Conservation (phyloP, 2,888 invertebrate genomes). For the Euspilapteryx auroguttella region DNA sequence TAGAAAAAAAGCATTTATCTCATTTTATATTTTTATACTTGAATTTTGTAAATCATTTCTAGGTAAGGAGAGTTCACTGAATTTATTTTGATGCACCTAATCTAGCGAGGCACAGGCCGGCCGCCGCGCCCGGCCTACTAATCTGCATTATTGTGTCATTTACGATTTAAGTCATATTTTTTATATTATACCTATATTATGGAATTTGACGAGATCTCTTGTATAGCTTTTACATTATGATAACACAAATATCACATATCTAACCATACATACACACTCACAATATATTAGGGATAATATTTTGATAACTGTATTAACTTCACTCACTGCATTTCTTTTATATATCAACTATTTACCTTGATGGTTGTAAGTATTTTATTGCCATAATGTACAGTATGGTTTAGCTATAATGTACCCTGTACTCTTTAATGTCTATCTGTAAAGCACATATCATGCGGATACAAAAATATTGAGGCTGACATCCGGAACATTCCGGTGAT, state of each 20-base stretch:
- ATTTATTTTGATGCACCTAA: slow-evolving; percentile 25
- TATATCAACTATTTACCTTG: slow-evolving; percentile 35
- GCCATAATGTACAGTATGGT: slow-evolving; percentile 49
- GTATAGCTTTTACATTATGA: slow-evolving; percentile 36
- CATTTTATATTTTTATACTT: slow-evolving; percentile 52
- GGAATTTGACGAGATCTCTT: slow-evolving; percentile 25
- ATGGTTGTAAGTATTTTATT: slow-evolving; percentile 39
- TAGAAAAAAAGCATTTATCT: slow-evolving; percentile 24
- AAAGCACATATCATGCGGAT: slow-evolving; percentile 54
- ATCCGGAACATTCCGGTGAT: slow-evolving; percentile 25
- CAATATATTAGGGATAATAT: slow-evolving; percentile 46
- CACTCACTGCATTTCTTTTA: slow-evolving; percentile 51
- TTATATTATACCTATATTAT: slow-evolving; percentile 44
- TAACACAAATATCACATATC: slow-evolving; percentile 53
- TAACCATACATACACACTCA: slow-evolving; percentile 37
- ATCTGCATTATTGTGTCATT: slow-evolving; percentile 22
- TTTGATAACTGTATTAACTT: slow-evolving; percentile 49
- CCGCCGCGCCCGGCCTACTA: slow-evolving; percentile 8
- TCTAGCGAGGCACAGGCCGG: slow-evolving; percentile 17
- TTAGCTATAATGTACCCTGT: slow-evolving; percentile 45
- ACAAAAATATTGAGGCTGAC: slow-evolving; percentile 41
- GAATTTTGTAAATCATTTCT: slow-evolving; percentile 50
- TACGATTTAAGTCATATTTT: slow-evolving; percentile 37
- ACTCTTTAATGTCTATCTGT: slow-evolving; percentile 41
- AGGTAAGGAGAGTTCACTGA: slow-evolving; percentile 28